A percentile compares a stretch with the other conserved stretches of the same genome.
These are phyloP conservation scores for Notodromas monacha DNA, from an alignment of 2,888 invertebrate species.

Conservation along the genomic window DNA sequence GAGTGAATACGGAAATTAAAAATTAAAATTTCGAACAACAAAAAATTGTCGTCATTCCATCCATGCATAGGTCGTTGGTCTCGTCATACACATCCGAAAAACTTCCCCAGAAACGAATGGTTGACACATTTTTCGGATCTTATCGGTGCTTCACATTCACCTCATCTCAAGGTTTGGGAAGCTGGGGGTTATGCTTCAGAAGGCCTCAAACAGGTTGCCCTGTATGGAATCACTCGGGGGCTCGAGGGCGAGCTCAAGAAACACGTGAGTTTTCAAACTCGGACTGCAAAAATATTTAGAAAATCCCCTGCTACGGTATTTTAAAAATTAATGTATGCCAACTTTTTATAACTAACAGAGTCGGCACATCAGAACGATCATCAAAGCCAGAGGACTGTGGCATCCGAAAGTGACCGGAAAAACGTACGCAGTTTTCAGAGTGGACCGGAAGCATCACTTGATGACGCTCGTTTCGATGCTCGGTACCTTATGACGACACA, in stretches of 20 bases:
- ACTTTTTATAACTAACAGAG: conserved; percentile 26
- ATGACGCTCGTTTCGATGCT: conserved; percentile 82
- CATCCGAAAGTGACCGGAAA: conserved; percentile 57
- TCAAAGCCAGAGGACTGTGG: conserved; percentile 71
- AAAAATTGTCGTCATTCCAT: no score
- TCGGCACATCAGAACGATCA: conserved; percentile 54
- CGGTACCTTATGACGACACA: no score
- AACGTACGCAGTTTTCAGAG: conserved; percentile 56
- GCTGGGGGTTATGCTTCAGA: conserved; percentile 53
- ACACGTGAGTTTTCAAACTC: conserved; percentile 22
- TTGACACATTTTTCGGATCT: conserved; percentile 86
- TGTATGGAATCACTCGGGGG: conserved; percentile 60
- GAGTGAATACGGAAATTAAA: no score
- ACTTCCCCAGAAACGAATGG: conserved; percentile 66
- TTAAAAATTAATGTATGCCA: no score
- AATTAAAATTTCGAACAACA: no score
- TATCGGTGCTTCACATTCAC: conserved; percentile 65
- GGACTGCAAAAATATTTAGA: no score
- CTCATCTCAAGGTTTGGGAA: conserved; percentile 56
- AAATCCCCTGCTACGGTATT: no score
- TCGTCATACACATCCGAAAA: conserved; percentile 68
- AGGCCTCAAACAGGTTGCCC: conserved; percentile 71
- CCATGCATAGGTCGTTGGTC: conserved; percentile 84
- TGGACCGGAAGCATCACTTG: conserved; percentile 63
- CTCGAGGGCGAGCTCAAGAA: conserved; percentile 62